Evolutionary conservation across 2,113 vertebrate species (phyloP), one percentile per base, ranked within the genome.

Genomic region (Antigone vipio): DNA sequence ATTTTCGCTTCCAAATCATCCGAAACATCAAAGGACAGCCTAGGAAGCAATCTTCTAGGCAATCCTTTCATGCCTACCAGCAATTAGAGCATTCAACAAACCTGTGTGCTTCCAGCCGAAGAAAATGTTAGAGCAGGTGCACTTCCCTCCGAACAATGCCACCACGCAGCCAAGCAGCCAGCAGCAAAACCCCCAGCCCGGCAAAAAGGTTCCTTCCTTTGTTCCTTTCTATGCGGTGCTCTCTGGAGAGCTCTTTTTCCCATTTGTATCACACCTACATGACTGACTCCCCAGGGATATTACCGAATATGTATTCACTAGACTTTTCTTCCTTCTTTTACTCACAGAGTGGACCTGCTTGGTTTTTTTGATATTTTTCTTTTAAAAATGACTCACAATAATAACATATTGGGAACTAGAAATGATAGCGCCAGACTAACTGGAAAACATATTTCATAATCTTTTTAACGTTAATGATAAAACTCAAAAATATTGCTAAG

Each of bases 11-110:
- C 89, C 60, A 92, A 91, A 71, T 89, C 52, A 38, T 47, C 91
- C 0, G 1, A 64, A 94, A 97, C 93, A 96, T 97, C 94, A 97
- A 96, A 97, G 80, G 47, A 91, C 26, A 87, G 95, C 72, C 86
- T 84, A 72, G 68, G 95, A 96, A 95, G 94, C 86, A 95, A 97
- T 97, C 86, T 95, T 95, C 91, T 50, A 89, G 92, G 89, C 84
- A 85, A 95, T 78, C 94, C 94, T 97, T 95, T 95, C 95, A 95
- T 97, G 87, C 93, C 96, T 91, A 85, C 73, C 76, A 91, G 91
- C 95, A 97, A 96, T 96, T 92, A 96, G 64, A 95, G 84, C 84
- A 81, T 81, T 92, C 89, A 91, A 91, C 80, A 95, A 81, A 73
- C 72, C 89, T 83, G 68, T 24, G 68, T 87, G 91, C 73, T 95